A percentile compares a stretch with the other conserved stretches of the same genome.
Evolutionary conservation across 2,797 vertebrate species (phyloP).

Genomic region (Natrix natrix): DNA sequence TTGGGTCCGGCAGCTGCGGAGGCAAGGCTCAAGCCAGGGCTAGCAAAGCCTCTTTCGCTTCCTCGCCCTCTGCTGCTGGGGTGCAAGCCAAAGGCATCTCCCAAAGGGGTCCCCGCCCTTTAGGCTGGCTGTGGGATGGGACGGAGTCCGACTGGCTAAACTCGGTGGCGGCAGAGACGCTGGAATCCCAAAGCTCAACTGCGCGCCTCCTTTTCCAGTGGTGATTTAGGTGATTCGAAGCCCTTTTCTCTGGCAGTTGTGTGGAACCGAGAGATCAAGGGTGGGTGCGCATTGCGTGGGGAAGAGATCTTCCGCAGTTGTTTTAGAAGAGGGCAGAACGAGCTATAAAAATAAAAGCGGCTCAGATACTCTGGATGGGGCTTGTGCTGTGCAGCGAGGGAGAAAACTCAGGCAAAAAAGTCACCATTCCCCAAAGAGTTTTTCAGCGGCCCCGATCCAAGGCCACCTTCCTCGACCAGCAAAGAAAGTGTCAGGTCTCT

Average conservation of each 20-base stretch:
- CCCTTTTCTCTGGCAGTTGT: background rate
- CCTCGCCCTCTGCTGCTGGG: background rate
- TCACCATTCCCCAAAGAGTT: background rate
- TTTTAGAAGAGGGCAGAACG: background rate
- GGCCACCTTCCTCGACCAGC: background rate
- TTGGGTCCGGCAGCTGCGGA: background rate
- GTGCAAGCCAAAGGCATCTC: background rate
- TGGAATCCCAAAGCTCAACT: background rate
- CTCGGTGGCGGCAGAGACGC: background rate
- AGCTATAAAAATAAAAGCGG: background rate
- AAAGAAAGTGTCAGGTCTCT: background rate
- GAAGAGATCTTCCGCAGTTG: background rate
- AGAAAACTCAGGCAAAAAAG: background rate
- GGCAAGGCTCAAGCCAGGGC: background rate
- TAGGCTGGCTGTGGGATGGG: background rate
- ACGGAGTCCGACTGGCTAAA: background rate
- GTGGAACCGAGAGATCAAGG: background rate
- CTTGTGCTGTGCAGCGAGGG: background rate
- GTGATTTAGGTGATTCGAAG: background rate
- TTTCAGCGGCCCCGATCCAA: background rate
- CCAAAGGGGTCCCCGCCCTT: background rate
- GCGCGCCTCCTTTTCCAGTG: background rate
- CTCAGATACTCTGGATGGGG: background rate
- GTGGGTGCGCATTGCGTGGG: background rate
- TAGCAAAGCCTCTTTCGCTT: background rate